A percentile compares a stretch with the other conserved stretches of the same genome.
Conservation (phyloP, 2,888 invertebrate species). For the Drosophila formosana region DNA sequence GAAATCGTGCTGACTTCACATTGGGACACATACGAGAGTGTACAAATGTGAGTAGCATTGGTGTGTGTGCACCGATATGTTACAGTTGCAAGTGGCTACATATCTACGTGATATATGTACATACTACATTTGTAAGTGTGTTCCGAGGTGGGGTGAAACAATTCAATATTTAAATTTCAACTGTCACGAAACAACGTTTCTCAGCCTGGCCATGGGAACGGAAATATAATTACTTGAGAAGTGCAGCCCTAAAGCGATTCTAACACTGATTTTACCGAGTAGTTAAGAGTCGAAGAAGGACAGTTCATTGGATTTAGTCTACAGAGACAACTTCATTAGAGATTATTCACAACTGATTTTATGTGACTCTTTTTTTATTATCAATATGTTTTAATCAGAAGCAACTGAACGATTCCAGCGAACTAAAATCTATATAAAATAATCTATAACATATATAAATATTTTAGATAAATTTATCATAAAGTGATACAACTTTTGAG, state of each 20-base stretch:
- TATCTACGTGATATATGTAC: conserved; percentile 12
- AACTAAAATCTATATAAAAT: no score
- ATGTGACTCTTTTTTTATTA: no score
- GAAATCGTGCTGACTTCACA: conserved; percentile 49
- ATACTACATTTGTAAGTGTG: not conserved
- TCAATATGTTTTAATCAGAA: no score
- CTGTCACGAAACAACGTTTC: not conserved
- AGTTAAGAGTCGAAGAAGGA: not conserved
- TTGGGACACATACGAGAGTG: conserved; percentile 30
- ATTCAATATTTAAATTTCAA: not conserved
- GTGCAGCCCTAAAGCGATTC: not conserved
- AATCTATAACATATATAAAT: no score
- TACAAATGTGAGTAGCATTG: no score
- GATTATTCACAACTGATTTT: no score
- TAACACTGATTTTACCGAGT: not conserved
- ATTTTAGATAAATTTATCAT: no score
- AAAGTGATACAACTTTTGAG: no score
- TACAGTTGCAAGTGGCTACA: conserved; percentile 14
- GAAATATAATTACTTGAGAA: not conserved
- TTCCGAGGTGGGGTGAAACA: conserved; percentile 9
- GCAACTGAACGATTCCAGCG: no score
- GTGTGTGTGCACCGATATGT: conserved; percentile 4
- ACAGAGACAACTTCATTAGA: no score
- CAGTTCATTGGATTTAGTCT: no score
- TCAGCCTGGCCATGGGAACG: not conserved